Evolutionary conservation across 2,113 vertebrate genomes (phyloP).

Genomic region (Chloroceryle aenea): DNA sequence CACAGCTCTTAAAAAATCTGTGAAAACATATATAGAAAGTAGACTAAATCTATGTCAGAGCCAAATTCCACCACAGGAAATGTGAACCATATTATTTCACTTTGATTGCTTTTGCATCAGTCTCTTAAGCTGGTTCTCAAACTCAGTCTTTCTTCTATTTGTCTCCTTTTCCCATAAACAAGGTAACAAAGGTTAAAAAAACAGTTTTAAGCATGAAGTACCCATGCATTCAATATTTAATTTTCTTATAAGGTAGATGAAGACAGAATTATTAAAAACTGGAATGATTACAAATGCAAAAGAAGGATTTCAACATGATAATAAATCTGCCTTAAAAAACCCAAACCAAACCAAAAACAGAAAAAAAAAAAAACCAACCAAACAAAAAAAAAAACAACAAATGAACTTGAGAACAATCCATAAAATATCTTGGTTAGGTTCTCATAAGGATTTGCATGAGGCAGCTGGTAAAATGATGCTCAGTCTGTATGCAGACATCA

Average conservation of each 20-base stretch:
- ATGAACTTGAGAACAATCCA: background rate
- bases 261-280: background rate
- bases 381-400: too few species aligned
- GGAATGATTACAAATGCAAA: background rate
- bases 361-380: too few species aligned
- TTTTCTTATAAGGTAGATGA: background rate
- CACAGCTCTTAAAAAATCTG: background rate
- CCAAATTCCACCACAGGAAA: background rate
- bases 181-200: background rate
- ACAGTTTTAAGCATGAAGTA: background rate
- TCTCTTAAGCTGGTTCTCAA: background rate
- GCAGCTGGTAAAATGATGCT: background rate
- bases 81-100: background rate
- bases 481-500: background rate
- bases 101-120: background rate
- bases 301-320: background rate
- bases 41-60: background rate
- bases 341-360: too few species aligned
- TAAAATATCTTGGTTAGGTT: background rate
- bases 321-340: background rate
- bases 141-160: background rate
- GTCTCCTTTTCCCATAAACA: background rate
- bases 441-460: background rate
- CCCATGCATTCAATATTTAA: background rate
- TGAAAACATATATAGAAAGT: background rate